Base-by-base conservation (phyloP, 2,888 invertebrate species). In the Ochropleura plecta region DNA sequence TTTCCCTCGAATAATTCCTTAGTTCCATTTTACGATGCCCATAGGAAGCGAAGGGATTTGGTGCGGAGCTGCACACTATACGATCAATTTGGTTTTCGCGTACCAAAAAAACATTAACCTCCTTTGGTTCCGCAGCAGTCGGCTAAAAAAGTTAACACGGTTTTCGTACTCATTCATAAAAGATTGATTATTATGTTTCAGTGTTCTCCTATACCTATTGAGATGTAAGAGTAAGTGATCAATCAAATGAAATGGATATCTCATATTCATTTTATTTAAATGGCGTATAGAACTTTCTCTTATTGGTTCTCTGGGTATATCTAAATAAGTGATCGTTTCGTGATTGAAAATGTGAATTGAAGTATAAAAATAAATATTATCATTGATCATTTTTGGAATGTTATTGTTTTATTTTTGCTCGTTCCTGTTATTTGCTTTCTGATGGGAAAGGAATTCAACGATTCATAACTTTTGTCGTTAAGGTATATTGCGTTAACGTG, bases 11-110 rank as follows among this genome's bases (percentile, higher is more conserved):
- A 83, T 80, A 81, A 79, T 73, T 69, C 80, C 40, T 73, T 67
- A 67, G 62, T 73, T 70, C 42, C 42, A 44, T 81, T 81, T 84
- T 81, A 81, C 76, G 81, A 84, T 65, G 60, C 65, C 68, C 82
- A 66, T 83, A 64, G 70, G 66, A 71, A 70, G 2, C 65, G 20
- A n/a, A 42, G 66, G 84, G 81, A 67, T 81, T 81, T 71, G 51
- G 30, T 16, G 40, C 16, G 42, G 40, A 53, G 59, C 62, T 76
- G 42, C 60, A 53, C 53, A 63, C 30, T 70, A 57, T 51, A 70
- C 60, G 46, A 57, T 64, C 40, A 65, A 66, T 59, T 76, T 20
- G 14, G 48, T 55, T 81, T 59, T 62, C 30, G 8, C 42, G n/a
- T 66, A 55, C 42, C 48, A 71, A 84, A 70, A 70, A 84, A 79